A percentile compares a stretch with the other conserved stretches of the same genome.
These are phyloP conservation scores for Lycaena phlaeas DNA, from an alignment of 2,888 invertebrate genomes.

Conservation along the genomic window DNA sequence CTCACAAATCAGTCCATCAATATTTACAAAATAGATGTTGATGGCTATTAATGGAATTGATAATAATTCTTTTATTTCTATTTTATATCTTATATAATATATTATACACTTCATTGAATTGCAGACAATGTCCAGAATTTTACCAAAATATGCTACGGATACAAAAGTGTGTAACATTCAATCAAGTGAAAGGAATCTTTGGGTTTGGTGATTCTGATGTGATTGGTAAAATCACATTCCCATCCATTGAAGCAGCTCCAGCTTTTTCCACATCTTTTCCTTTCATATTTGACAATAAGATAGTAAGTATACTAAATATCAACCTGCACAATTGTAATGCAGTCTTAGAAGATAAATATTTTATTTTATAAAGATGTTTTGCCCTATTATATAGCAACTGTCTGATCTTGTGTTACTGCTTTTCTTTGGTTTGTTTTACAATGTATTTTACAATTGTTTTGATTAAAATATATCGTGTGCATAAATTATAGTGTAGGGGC, in stretches of 20 bases:
- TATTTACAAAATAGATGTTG: too few species aligned
- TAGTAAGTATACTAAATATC: slow-evolving; percentile 62
- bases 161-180: slow-evolving; percentile 95
- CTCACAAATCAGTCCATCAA: too few species aligned
- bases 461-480: too few species aligned
- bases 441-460: too few species aligned
- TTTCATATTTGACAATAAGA: slow-evolving; percentile 86
- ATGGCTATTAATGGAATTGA: too few species aligned
- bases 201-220: slow-evolving; percentile 97
- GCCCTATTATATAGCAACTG: background rate
- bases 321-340: too few species aligned
- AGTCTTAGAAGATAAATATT: too few species aligned
- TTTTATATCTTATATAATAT: too few species aligned
- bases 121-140: slow-evolving; percentile 88
- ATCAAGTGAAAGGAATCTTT: slow-evolving; percentile 98
- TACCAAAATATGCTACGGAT: slow-evolving; percentile 94
- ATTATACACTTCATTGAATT: slow-evolving; percentile 5
- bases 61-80: too few species aligned
- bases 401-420: too few species aligned
- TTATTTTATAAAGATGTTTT: too few species aligned
- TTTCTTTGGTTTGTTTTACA: background rate
- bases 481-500: too few species aligned
- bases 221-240: slow-evolving; percentile 97
- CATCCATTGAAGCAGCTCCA: slow-evolving; percentile 96
- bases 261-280: slow-evolving; percentile 93